Evolutionary conservation across 2,888 invertebrate species (phyloP), one percentile per base, ranked within the genome.

Genomic region (Pardosa pseudoannulata): DNA sequence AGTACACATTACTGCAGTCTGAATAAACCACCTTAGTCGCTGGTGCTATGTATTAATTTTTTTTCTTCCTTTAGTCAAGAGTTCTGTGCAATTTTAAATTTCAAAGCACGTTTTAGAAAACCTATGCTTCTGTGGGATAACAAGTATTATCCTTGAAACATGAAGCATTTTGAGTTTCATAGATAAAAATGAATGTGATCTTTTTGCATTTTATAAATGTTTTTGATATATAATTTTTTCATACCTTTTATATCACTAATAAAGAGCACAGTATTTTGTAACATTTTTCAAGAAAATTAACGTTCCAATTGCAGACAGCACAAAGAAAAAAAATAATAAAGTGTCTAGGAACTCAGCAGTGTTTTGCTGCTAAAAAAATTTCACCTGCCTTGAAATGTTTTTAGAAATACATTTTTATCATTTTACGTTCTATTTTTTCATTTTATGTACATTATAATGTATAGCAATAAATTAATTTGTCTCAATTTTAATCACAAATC

Each of bases 91-190:
- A 74, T 56, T 64, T 74, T 74, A 75, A 82, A 74, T 46, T 64
- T 72, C 68, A 68, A 71, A 56, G 50, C 71, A 62, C 73, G 31
- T 85, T 85, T 70, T 71, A 74, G 27, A 78, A 78, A 76, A 46
- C 80, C 46, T 74, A 64, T 82, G 87, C 87, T 82, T 87, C 74
- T 87, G 87, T 78, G 68, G 68, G 87, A 79, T 87, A 79, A 87
- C 70, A 32, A 31, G 79, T 70, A 56, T 87, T 87, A 82, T 82
- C 81, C 71, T 82, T 70, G 71, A 64, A 41, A 79, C 87, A 87
- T 65, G 62, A 87, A 82, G 87, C 81, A 79, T 75, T 62, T 86
- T 79, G 70, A 62, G 62, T 86, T 86, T 86, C 68, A 23, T 56
- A 29, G 27, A 50, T 64, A 16, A 41, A n/a, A 41, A 64, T 39